Conservation (phyloP, 2,797 vertebrate genomes). For the Linurgus olivaceus region DNA sequence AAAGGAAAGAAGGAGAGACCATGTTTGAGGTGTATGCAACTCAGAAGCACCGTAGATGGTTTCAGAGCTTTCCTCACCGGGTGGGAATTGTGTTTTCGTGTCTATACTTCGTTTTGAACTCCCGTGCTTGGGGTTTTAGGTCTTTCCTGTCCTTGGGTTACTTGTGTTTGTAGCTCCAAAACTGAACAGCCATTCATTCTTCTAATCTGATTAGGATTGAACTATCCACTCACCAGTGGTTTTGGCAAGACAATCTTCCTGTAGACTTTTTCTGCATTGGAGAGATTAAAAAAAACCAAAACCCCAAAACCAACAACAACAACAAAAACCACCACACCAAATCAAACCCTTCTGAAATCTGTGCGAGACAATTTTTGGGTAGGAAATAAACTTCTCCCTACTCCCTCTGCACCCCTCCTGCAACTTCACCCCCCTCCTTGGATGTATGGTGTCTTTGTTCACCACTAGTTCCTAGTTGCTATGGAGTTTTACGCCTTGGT, state of each 20-base stretch:
- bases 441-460: constrained; percentile 28
- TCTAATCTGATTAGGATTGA: background rate
- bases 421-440: background rate
- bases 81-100: background rate
- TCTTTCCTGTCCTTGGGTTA: background rate
- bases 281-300: too few species aligned
- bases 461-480: constrained; percentile 26
- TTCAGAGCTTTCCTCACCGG: background rate
- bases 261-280: background rate
- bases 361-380: background rate
- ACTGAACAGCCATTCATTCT: background rate
- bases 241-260: background rate
- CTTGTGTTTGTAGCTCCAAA: background rate
- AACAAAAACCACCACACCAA: too few species aligned
- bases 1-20: background rate
- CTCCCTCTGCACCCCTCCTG: background rate
- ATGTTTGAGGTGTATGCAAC: background rate
- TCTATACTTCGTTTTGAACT: background rate
- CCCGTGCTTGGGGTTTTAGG: background rate
- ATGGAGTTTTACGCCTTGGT: constrained; percentile 51
- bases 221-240: background rate
- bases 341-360: background rate
- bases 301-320: too few species aligned
- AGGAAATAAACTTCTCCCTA: background rate
- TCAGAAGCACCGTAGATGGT: fast-evolving